phyloP scores from a whole-genome alignment of 2,113 vertebrate species.

The Syngnathus typhle region DNA sequence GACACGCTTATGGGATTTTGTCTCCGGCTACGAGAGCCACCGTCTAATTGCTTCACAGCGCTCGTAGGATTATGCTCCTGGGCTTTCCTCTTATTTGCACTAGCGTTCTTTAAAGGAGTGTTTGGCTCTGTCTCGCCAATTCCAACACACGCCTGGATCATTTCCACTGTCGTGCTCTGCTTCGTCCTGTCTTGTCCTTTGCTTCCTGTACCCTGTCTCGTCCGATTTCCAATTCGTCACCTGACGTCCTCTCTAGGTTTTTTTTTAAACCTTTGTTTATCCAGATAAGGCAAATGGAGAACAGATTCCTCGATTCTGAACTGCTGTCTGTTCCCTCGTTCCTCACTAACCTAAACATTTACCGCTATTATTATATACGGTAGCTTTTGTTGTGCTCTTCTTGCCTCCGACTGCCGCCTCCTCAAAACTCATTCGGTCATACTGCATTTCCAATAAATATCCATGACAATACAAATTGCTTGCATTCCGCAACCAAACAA shows the following conservation, averaged over 20 bases:
- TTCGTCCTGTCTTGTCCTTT: not conserved
- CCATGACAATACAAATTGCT: not conserved
- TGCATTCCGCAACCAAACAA: not conserved
- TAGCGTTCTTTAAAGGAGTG: not conserved
- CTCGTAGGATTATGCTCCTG: not conserved
- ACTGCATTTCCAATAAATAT: not conserved
- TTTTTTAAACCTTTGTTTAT: no score
- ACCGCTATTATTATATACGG: not conserved
- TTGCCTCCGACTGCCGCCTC: not conserved
- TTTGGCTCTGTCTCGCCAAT: not conserved
- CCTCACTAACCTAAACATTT: not conserved
- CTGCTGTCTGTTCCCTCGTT: not conserved
- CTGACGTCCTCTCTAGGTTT: no score
- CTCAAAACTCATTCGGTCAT: not conserved
- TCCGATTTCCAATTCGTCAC: not conserved
- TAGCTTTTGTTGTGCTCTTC: not conserved
- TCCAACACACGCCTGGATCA: not conserved
- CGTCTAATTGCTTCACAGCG: not conserved
- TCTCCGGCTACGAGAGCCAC: not conserved
- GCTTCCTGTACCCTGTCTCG: not conserved
- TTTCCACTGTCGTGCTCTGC: not conserved
- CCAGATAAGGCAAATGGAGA: no score
- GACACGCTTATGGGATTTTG: not conserved
- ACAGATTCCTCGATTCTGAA: no score
- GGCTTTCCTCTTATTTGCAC: not conserved